Base-by-base conservation (phyloP, 2,888 invertebrate genomes). In the Lumbricus terrestris region DNA sequence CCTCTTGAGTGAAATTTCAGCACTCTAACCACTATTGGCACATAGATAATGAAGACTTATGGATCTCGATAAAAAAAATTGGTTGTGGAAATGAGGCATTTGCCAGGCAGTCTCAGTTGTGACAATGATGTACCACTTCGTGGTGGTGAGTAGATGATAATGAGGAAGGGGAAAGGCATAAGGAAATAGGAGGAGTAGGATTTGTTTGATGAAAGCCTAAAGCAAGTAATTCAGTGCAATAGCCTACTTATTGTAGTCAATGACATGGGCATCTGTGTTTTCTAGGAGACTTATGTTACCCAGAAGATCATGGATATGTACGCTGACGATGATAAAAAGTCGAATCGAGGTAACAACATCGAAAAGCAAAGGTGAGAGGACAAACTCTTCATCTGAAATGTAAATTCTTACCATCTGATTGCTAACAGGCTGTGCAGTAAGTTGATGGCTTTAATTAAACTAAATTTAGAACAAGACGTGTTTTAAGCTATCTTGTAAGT, bases 271-370 rank as follows among this genome's bases (percentile, higher is more conserved):
- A 85, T 34, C 35, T 85, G 1, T 85, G 29, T 85, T 85, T 37
- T 34, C 34, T 33, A 85, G 85, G 85, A 85, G 85, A 85, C 37
- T 34, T 85, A 85, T 34, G 15, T 85, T 37, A 23, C 23, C 35
- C 85, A 85, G 85, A 85, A 85, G 85, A 35, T 85, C 85, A 85
- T 85, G 85, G 85, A 85, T 35, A 85, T 85, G 85, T 35, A 16
- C 34, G 35, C 15, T 16, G 85, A 85, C 0, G 85, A 29, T n/a
- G n/a, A 69, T n/a, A 69, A 85, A 85, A 33, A 37, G n/a, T 33
- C 34, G 34, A 35, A 34, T 20, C 29, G 23, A 20, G 16, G 85
- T 85, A 85, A 37, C 35, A 85, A 16, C 85, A 85, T 6, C 35
- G 35, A 20, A 15, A 85, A 85, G 35, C 85, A 37, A 85, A 85